phyloP scores from a whole-genome alignment of 2,797 vertebrate genomes.

The Betta splendens region DNA sequence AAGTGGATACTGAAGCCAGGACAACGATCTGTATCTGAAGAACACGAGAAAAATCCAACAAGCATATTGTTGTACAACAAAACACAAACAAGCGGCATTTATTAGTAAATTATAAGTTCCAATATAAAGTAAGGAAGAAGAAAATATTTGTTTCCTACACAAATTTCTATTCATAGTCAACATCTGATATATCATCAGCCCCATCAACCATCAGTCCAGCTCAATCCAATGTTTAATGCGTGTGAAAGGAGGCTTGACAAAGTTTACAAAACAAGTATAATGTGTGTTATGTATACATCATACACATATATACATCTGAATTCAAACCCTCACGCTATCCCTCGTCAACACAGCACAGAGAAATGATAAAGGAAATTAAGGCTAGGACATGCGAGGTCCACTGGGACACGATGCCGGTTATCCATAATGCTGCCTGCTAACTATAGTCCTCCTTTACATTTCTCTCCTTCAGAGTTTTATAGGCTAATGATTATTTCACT shows the following conservation, averaged over 20 bases:
- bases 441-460: slow-evolving; percentile 78
- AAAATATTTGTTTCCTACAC: no score
- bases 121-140: no score
- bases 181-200: no score
- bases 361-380: slow-evolving; percentile 53
- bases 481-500: slow-evolving; percentile 80
- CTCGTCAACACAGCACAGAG: slow-evolving; percentile 14
- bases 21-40: background rate
- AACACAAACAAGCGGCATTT: no score
- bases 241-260: no score
- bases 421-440: slow-evolving; percentile 68
- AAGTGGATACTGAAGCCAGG: background rate
- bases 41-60: background rate
- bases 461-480: slow-evolving; percentile 79
- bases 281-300: background rate
- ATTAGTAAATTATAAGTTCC: no score
- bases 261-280: no score
- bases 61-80: background rate
- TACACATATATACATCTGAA: no score
- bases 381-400: slow-evolving; percentile 57
- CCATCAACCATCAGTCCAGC: no score
- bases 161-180: no score
- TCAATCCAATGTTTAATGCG: no score
- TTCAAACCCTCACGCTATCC: slow-evolving; percentile 40
- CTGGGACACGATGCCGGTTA: slow-evolving; percentile 66